These are phyloP conservation scores for Lochmaea capreae DNA, from an alignment of 2,888 invertebrate species.

Conservation along the genomic window DNA sequence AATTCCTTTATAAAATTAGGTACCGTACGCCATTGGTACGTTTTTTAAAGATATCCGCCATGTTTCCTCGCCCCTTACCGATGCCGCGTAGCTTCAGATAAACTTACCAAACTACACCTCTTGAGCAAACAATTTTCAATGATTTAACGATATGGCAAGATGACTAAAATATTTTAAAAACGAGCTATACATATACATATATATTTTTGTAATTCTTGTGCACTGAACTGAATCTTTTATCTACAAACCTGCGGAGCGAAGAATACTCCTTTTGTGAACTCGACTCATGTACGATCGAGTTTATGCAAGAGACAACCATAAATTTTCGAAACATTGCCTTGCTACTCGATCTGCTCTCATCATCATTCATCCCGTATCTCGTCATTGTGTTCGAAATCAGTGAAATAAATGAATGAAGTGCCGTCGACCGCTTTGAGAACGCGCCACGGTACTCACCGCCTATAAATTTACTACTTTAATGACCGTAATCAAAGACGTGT, in stretches of 20 bases:
- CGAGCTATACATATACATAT: background rate
- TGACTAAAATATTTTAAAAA: background rate
- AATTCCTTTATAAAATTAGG: no score
- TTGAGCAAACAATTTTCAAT: no score
- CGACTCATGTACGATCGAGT: conserved; percentile 29
- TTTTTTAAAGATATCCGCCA: no score
- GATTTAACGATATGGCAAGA: no score
- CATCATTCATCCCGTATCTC: conserved; percentile 37
- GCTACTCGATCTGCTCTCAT: conserved; percentile 34
- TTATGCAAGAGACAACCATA: conserved; percentile 27
- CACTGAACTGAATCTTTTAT: conserved; percentile 24
- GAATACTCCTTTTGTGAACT: conserved; percentile 3
- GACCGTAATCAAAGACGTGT: conserved; percentile 15
- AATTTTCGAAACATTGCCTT: conserved; percentile 33
- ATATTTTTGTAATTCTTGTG: conserved; percentile 12
- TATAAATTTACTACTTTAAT: conserved; percentile 36
- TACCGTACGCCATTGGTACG: no score
- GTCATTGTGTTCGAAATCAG: conserved; percentile 36
- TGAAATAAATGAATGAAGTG: conserved; percentile 41
- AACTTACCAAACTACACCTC: no score
- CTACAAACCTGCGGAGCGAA: conserved; percentile 2
- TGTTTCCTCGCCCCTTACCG: no score
- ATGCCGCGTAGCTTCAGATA: no score
- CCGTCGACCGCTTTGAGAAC: conserved; percentile 32
- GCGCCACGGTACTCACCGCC: conserved; percentile 32